phyloP scores from a whole-genome alignment of 2,888 invertebrate species.

The Tryphoninae sp. region DNA sequence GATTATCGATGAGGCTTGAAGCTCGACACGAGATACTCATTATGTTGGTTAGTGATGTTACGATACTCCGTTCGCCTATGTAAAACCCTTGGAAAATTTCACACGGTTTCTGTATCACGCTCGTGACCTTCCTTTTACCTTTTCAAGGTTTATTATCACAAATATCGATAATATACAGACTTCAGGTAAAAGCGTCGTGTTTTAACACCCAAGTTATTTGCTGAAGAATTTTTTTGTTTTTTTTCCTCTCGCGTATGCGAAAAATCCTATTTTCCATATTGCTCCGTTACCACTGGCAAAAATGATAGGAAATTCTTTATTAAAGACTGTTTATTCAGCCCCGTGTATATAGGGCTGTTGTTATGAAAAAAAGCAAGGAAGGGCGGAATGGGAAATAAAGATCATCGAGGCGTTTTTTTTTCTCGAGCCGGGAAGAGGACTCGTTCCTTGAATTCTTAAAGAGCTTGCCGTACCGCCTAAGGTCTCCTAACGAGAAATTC shows the following conservation, averaged over 20 bases:
- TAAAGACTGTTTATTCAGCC: too few relatives aligned
- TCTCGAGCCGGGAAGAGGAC: not conserved
- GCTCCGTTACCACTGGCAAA: not conserved
- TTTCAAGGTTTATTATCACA: not conserved
- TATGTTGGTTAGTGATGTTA: not conserved
- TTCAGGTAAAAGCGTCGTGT: not conserved
- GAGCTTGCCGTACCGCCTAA: slow-evolving; percentile 16
- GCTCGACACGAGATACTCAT: slow-evolving; percentile 1
- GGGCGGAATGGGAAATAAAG: not conserved
- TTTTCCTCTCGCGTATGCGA: not conserved
- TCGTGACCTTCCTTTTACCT: slow-evolving; percentile 25
- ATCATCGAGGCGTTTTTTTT: not conserved
- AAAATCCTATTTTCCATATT: not conserved
- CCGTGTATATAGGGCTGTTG: too few relatives aligned
- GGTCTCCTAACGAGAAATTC: slow-evolving; percentile 26
- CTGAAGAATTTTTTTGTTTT: not conserved
- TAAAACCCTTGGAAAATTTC: slow-evolving; percentile 7
- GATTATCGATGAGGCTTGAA: slow-evolving; percentile 26
- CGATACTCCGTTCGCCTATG: not conserved
- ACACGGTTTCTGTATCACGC: not conserved
- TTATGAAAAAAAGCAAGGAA: too few relatives aligned
- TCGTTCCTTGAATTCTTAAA: slow-evolving; percentile 16
- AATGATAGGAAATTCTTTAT: not conserved
- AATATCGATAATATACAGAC: not conserved
- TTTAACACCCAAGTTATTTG: not conserved